phyloP scores from a whole-genome alignment of 2,888 invertebrate species.

The Lasioglossum pauxillum region DNA sequence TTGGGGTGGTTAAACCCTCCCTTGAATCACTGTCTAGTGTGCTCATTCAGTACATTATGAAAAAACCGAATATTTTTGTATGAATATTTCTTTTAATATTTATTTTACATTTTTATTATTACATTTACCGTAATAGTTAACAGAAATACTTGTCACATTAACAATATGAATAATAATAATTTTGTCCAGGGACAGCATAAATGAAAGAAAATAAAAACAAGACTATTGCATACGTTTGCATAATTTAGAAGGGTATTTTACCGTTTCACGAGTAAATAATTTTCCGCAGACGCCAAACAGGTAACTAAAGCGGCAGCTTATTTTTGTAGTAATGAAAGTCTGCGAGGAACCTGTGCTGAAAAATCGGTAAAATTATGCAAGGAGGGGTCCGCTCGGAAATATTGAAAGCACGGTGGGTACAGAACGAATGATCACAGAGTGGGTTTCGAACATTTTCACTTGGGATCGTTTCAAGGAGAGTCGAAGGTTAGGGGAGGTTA shows the following conservation, averaged over 20 bases:
- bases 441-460: conserved; percentile 60
- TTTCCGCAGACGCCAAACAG: neutral
- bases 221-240: neutral
- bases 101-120: no score
- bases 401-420: neutral
- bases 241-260: neutral
- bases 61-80: no score
- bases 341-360: neutral
- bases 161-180: no score
- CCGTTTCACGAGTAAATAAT: neutral
- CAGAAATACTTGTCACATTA: no score
- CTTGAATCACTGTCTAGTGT: no score
- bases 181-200: no score
- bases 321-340: neutral
- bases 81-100: no score
- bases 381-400: neutral
- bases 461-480: conserved; percentile 65
- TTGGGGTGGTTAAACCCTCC: no score
- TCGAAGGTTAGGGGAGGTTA: conserved; percentile 70
- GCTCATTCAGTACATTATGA: no score
- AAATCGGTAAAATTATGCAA: no score
- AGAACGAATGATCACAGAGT: conserved; percentile 38
- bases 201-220: neutral
- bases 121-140: no score
- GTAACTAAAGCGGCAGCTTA: neutral